Evolutionary conservation across 2,888 invertebrate genomes (phyloP), one percentile per base, ranked within the genome.

Genomic region (Microdon myrmicae): DNA sequence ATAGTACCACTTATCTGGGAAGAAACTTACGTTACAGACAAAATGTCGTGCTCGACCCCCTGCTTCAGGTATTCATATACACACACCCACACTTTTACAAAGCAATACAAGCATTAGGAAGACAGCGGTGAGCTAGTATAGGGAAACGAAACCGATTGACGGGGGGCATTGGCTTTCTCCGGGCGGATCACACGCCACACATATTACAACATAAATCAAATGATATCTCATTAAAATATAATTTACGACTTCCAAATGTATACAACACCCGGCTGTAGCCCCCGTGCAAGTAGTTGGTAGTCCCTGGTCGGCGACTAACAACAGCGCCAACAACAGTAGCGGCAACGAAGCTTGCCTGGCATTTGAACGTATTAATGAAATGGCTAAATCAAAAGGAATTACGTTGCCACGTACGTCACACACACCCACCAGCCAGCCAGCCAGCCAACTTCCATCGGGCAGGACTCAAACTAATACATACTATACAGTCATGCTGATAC

Each of bases 171-270:
- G 44, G 45, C 56, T 44, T 55, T 37, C 16, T 8, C 3, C 17
- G n/a, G n/a, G 16, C 29, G 25, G 20, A 26, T 13, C 39, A 3
- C 3, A 14, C 20, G n/a, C n/a, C 10, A 32, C 10, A 35, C 31
- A 45, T 58, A 47, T 51, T 37, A 53, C 37, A 58, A 53, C 64
- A 64, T 64, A 64, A 64, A 64, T 64, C 64, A 64, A 64, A 64
- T 64, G 64, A 64, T 64, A 64, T 64, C 64, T 64, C 64, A 64
- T 64, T 64, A 64, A 64, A 64, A 64, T 64, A 64, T 64, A 64
- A 64, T 64, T 64, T 64, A 64, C 53, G 64, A 64, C 64, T 64
- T 64, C 41, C 51, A 64, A 64, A 58, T 64, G 58, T 64, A 41
- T 64, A n/a, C n/a, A 58, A 58, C 58, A 58, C 58, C 43, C 64